Evolutionary conservation across 2,888 invertebrate genomes (phyloP).

Genomic region (Mantis religiosa): DNA sequence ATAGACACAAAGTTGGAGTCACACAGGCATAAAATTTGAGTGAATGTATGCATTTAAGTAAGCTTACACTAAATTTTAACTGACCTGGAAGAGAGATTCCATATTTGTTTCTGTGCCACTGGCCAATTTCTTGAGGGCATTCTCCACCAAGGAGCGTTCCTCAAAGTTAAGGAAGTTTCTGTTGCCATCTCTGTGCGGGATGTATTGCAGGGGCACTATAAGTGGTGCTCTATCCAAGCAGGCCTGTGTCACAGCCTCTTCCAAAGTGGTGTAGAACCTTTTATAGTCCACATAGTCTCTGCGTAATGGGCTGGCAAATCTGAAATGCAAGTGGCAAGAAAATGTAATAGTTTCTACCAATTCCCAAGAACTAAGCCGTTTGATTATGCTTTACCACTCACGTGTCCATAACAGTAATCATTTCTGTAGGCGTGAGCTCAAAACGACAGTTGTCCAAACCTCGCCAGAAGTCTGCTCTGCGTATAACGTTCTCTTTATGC

Average conservation of each 20-base stretch:
- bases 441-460: conserved; percentile 64
- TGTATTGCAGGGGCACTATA: conserved; percentile 63
- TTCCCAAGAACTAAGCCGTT: not conserved
- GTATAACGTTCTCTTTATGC: conserved; percentile 58
- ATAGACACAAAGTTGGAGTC: not conserved
- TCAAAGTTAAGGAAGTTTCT: conserved; percentile 68
- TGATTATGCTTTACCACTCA: not conserved
- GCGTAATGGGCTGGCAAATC: conserved; percentile 61
- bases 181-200: conserved; percentile 61
- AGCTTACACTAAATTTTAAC: not conserved
- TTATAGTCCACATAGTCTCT: conserved; percentile 50
- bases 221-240: conserved; percentile 65
- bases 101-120: conserved; percentile 39
- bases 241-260: conserved; percentile 64
- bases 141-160: conserved; percentile 59
- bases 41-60: too few species aligned
- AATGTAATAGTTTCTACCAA: not conserved
- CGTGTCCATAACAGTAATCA: conserved; percentile 63
- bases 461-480: conserved; percentile 65
- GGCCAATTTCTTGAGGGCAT: conserved; percentile 64
- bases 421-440: conserved; percentile 60
- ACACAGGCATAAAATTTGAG: not conserved
- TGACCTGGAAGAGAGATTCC: conserved; percentile 1
- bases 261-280: conserved; percentile 62
- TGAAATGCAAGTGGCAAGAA: conserved; percentile 37